Base-by-base conservation (phyloP, 2,888 invertebrate species). In the Plagodis pulveraria region DNA sequence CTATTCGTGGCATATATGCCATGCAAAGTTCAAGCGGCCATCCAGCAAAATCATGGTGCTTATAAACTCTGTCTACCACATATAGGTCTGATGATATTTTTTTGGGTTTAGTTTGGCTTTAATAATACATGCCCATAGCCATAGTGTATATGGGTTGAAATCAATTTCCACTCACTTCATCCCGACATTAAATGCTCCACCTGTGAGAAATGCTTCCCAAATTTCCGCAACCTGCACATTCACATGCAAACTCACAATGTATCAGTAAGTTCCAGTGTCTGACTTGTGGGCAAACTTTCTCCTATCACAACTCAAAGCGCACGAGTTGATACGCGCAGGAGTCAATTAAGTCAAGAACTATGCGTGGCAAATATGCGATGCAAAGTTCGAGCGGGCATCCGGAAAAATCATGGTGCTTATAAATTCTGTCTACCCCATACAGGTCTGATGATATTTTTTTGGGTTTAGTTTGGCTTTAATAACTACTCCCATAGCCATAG, bases 261-360 rank as follows among this genome's bases (percentile, higher is more conserved):
- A 83, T 90, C 41, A 89, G 94, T 46, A 94, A 94, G 42, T 95
- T 95, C 78, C 91, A 94, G 63, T 95, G 95, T 68, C 88, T 91
- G 45, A 89, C 88, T 5, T 95, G 95, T 67, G 94, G 94, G 9
- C 95, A 95, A 84, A 93, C 93, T 72, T 95, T 95, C 74, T 94
- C 94, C 0, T 95, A 95, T 42, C 93, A 95, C 66, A 95, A 95
- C 80, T 96, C 49, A 94, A 94, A 73, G 96, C 96, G 71, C 96
- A 96, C 72, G 95, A 96, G 75, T 89, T 94, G 65, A 96, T 95
- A 22, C 96, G 96, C 71, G 93, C 94, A 0, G 96, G 95, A 0
- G 86, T 95, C 40, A 22, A 96, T n/a, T n/a, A n/a, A n/a, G n/a
- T n/a, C n/a, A n/a, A 95, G 77, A 94, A 95, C 63, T 95, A 94